A percentile compares a stretch with the other conserved stretches of the same genome.
phyloP scores from a whole-genome alignment of 2,113 vertebrate genomes.

The Geothlypis trichas region DNA sequence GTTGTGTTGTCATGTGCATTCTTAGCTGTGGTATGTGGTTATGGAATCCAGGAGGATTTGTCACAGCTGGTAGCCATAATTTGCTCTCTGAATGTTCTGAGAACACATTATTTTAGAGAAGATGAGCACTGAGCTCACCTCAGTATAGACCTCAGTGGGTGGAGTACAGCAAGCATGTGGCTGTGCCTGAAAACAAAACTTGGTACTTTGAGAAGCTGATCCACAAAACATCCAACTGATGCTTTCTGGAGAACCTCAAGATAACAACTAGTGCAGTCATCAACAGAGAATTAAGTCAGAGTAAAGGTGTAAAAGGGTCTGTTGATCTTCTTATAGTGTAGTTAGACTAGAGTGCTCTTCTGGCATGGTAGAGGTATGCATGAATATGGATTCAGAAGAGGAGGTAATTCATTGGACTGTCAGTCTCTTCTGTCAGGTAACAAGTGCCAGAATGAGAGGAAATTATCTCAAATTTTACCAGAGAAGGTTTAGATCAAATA shows the following conservation, averaged over 20 bases:
- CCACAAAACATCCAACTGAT: neutral
- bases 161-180: neutral
- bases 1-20: neutral
- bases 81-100: neutral
- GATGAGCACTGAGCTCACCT: neutral
- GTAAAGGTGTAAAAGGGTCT: neutral
- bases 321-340: neutral
- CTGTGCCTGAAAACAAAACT: neutral
- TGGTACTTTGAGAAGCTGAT: neutral
- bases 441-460: neutral
- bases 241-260: neutral
- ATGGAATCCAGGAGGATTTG: neutral
- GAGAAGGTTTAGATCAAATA: neutral
- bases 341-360: neutral
- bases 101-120: neutral
- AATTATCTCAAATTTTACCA: neutral
- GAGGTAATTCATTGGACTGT: neutral
- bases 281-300: neutral
- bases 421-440: neutral
- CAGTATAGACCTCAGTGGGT: neutral
- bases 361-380: neutral
- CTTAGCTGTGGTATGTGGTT: neutral
- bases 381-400: neutral
- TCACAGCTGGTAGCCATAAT: neutral
- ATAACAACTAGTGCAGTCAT: neutral